Evolutionary conservation across 2,113 vertebrate genomes (phyloP), one percentile per base, ranked within the genome.

Genomic region (Daphoenositta chrysoptera): DNA sequence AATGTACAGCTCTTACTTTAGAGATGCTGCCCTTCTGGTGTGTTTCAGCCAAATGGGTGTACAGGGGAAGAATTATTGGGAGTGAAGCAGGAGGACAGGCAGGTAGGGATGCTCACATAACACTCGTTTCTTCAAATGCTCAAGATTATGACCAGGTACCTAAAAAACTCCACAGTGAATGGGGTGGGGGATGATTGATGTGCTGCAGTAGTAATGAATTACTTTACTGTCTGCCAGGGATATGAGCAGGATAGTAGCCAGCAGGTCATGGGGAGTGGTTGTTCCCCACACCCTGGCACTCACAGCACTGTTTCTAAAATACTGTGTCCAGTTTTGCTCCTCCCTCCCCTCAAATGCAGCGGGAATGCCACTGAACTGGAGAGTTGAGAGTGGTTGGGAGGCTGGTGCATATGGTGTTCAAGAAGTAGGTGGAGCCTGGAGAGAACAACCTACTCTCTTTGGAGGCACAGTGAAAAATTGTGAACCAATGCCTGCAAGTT

Each of bases 161-260:
- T 47, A 11, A 64, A 73, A 89, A 68, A 5, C 3, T 7, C 15
- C 17, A 2, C 5, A 22, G 30, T 27, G 31, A 68, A 13, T 1
- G 11, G 15, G 1, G 8, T 3, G 2, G 6, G 31, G 7, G 16
- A 15, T 69, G 28, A 6, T 7, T 50, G 50, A 31, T 31, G 10
- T 53, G 5, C 66, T 64, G 31, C n/a, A 31, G 40, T 39, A 30
- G 19, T 42, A 28, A 37, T 7, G 30, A 75, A 10, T 6, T 35
- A 2, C 30, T 27, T 75, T 0, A 2, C 18, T 71, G 14, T 57
- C 26, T 84, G 0, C 24, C 1, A 5, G 37, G 39, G 37, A 17
- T 22, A 57, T 0, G 7, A n/a, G 35, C 26, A 54, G 53, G 10
- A 22, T 1, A 24, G 35, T 4, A 82, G 30, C 60, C 50, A 35